Percentiles rank a stretch among this genome's conserved stretches.
Conservation (phyloP, 1,140 invertebrate genomes). For the Planococcus citri region DNA sequence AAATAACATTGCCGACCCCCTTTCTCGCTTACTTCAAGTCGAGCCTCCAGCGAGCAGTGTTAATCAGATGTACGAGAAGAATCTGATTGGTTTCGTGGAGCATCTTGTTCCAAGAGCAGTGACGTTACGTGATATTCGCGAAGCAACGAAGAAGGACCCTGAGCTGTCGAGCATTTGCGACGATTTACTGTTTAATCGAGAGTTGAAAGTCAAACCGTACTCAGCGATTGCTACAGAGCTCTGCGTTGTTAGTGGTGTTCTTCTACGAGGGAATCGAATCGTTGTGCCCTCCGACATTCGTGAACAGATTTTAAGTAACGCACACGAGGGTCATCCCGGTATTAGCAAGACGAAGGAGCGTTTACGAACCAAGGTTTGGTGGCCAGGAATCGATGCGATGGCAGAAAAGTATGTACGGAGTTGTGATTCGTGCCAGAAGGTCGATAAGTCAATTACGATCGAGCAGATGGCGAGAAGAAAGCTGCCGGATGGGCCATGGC, state of each 20-base stretch:
- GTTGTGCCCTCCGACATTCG: conserved; percentile 27
- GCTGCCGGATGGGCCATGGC: conserved; percentile 29
- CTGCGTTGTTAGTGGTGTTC: conserved; percentile 10
- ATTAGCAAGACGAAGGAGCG: conserved; percentile 31
- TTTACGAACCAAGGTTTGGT: conserved; percentile 34
- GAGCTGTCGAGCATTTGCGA: not conserved
- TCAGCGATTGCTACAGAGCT: not conserved
- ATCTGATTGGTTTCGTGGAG: not conserved
- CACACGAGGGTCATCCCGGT: conserved; percentile 32
- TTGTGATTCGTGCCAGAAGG: conserved; percentile 27
- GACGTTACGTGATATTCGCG: not conserved
- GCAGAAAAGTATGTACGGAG: conserved; percentile 30
- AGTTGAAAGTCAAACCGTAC: not conserved
- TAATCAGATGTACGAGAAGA: not conserved
- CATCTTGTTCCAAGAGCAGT: not conserved
- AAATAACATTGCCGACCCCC: conserved; percentile 11
- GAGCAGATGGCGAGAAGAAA: conserved; percentile 27
- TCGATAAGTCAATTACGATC: not conserved
- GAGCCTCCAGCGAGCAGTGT: not conserved
- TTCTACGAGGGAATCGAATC: conserved; percentile 26
- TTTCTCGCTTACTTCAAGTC: not conserved
- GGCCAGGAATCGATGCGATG: conserved; percentile 30
- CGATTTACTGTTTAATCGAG: not conserved
- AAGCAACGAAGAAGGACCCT: not conserved
- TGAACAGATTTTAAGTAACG: conserved; percentile 26